Conservation (phyloP, 2,888 invertebrate species). For the Melieria picta region DNA sequence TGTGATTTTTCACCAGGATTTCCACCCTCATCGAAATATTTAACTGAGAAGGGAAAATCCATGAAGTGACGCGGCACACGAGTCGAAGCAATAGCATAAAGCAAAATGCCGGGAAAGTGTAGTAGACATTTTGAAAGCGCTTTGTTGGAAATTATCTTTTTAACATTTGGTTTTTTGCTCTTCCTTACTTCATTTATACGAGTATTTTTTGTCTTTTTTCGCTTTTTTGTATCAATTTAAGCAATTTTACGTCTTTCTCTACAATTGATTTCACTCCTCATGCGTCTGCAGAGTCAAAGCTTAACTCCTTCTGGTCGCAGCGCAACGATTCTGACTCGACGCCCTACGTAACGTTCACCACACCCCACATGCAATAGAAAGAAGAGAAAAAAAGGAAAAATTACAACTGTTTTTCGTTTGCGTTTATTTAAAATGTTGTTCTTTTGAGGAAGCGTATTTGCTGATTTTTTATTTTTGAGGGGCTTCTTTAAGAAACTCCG, state of each 20-base stretch:
- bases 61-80: slow-evolving; percentile 6
- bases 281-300: not conserved
- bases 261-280: not conserved
- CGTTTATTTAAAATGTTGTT: slow-evolving; percentile 10
- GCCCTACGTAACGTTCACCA: too few species aligned
- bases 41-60: not conserved
- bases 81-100: not conserved
- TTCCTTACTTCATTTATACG: not conserved
- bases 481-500: not conserved
- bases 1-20: not conserved
- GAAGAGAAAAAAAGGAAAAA: not conserved
- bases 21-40: slow-evolving; percentile 5
- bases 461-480: not conserved
- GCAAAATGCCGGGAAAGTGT: not conserved
- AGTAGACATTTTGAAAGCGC: not conserved
- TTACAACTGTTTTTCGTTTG: slow-evolving; percentile 1
- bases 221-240: slow-evolving; percentile 2
- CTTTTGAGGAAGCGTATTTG: not conserved
- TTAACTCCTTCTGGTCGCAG: not conserved
- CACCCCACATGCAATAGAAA: too few species aligned
- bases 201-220: not conserved
- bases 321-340: not conserved
- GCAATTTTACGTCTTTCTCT: not conserved
- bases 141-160: not conserved
- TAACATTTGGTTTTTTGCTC: not conserved